Evolutionary conservation across 2,113 vertebrate species (phyloP).

Genomic region (Cariama cristata): DNA sequence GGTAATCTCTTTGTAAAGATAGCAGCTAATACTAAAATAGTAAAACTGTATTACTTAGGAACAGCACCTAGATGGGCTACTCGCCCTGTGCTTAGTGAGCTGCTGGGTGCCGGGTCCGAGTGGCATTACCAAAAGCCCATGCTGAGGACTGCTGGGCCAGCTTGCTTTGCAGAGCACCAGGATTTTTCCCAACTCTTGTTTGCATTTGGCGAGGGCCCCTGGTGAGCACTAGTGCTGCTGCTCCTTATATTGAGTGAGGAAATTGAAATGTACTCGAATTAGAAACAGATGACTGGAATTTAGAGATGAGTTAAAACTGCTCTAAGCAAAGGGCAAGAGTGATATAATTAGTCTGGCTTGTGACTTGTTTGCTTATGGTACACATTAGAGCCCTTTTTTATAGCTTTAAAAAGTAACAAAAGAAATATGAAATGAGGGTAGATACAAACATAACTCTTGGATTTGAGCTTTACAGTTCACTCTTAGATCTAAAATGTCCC

Average conservation of each 20-base stretch:
- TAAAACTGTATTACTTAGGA: not conserved
- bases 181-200: constrained; percentile 13
- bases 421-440: not conserved
- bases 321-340: constrained; percentile 37
- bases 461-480: not conserved
- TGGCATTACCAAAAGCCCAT: not conserved
- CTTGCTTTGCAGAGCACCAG: not conserved
- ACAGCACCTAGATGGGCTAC: not conserved
- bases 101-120: not conserved
- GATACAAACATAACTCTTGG: not conserved
- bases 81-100: not conserved
- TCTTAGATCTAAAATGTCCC: not conserved
- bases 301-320: constrained; percentile 58
- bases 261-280: constrained; percentile 58
- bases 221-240: constrained; percentile 12
- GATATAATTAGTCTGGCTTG: constrained; percentile 40
- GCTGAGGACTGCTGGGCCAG: not conserved
- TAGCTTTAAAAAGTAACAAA: not conserved
- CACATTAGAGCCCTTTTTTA: not conserved
- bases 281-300: constrained; percentile 65
- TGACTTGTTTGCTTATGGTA: constrained; percentile 14
- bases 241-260: constrained; percentile 43
- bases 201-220: constrained; percentile 1
- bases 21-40: not conserved
- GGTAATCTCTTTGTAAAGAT: not conserved